Evolutionary conservation across 2,888 invertebrate genomes (phyloP), one percentile per base, ranked within the genome.

Genomic region (Rhagium mordax): DNA sequence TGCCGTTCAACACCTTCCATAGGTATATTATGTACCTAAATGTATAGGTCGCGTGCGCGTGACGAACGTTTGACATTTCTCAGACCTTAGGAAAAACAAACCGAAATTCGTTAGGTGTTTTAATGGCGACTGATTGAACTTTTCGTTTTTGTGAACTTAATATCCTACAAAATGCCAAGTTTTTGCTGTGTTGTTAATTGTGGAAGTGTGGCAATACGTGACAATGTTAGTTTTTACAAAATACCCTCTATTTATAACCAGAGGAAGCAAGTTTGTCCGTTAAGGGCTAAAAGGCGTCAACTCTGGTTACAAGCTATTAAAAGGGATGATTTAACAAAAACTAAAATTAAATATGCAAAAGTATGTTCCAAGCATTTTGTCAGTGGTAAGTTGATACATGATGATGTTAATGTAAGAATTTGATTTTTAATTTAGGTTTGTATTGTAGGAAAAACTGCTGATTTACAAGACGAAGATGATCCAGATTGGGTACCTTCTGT

Each of bases 401-500:
- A n/a, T n/a, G n/a, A n/a, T n/a, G 6, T 13, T 13, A 27, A 48
- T 21, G 18, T 48, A n/a, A 48, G 6, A 7, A 7, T 13, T 48
- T 13, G n/a, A 2, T 7, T 27, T 8, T 21, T 49, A 27, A 24
- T 20, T n/a, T n/a, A n/a, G n/a, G n/a, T n/a, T 20, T 4, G 8
- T 61, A 41, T 49, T 68, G 15, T n/a, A 69, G 72, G 51, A 3
- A 68, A 69, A 65, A 59, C 69, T 59, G 59, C 64, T 57, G 29
- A 59, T 0, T 53, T 65, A 59, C 41, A 72, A 53, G 69, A 69
- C 16, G 59, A 65, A 51, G 29, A 18, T 27, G 15, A 69, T 65
- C 64, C 72, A 18, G 72, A 72, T 33, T 72, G 72, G 72, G 61
- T 67, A 53, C 71, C 71, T 1, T 72, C 69, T 51, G 59, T 69